Conservation (phyloP, 2,113 vertebrate species). For the Corythoichthys haematopterus region DNA sequence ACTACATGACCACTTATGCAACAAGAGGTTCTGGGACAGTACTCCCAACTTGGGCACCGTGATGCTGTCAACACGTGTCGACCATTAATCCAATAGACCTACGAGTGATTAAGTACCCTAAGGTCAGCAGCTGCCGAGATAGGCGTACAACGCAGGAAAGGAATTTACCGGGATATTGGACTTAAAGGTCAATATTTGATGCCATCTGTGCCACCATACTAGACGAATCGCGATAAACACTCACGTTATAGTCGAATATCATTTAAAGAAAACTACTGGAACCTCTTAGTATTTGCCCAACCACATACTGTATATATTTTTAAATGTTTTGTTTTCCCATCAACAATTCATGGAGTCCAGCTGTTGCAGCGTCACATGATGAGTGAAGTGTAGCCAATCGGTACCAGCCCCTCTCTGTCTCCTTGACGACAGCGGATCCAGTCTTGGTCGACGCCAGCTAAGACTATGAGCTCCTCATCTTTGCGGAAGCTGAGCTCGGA, state of each 20-base stretch:
- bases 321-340: slow-evolving; percentile 10
- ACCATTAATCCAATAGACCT: slow-evolving; percentile 39
- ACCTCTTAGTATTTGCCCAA: slow-evolving; percentile 34
- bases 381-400: slow-evolving; percentile 89
- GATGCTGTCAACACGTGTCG: neutral
- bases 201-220: slow-evolving; percentile 58
- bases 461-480: slow-evolving; percentile 82
- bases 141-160: slow-evolving; percentile 22
- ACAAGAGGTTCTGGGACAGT: slow-evolving; percentile 46
- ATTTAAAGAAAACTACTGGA: slow-evolving; percentile 44
- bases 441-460: slow-evolving; percentile 84
- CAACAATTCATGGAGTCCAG: slow-evolving; percentile 43
- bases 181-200: slow-evolving; percentile 39
- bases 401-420: slow-evolving; percentile 80
- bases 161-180: slow-evolving; percentile 54
- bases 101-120: slow-evolving; percentile 15
- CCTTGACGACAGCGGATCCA: slow-evolving; percentile 89
- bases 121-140: slow-evolving; percentile 32
- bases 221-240: slow-evolving; percentile 19
- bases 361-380: slow-evolving; percentile 75
- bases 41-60: slow-evolving; percentile 37
- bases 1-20: slow-evolving; percentile 64
- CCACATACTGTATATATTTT: slow-evolving; percentile 39
- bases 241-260: slow-evolving; percentile 44
- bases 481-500: slow-evolving; percentile 81